Conservation (phyloP, 2,113 vertebrate genomes). For the Ptilonorhynchus violaceus region DNA sequence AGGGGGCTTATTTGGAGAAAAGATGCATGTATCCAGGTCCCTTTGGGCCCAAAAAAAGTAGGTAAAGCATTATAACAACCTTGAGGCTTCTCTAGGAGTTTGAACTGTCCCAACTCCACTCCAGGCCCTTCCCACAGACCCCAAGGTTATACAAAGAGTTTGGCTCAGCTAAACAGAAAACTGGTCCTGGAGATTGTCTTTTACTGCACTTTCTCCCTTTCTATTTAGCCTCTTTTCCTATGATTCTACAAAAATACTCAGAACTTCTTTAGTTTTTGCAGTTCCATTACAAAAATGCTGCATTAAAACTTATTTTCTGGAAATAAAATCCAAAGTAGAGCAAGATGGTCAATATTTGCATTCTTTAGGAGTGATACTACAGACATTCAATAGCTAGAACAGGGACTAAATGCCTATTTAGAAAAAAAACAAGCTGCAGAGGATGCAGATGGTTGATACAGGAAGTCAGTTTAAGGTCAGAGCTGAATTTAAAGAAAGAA, state of each 20-base stretch:
- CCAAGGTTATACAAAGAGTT: background rate
- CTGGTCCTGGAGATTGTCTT: background rate
- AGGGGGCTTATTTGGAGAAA: background rate
- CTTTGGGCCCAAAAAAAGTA: background rate
- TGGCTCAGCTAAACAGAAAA: background rate
- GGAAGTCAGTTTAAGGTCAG: background rate
- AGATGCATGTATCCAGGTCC: background rate
- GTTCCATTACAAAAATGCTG: background rate
- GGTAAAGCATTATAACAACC: background rate
- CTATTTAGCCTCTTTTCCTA: background rate
- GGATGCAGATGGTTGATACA: background rate
- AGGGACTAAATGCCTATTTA: background rate
- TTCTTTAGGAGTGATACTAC: background rate
- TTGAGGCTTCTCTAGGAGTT: background rate
- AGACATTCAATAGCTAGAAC: background rate
- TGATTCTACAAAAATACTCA: background rate
- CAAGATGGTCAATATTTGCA: background rate
- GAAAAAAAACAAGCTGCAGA: background rate
- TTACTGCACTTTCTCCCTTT: background rate
- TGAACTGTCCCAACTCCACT: fast-evolving
- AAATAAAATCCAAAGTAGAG: background rate
- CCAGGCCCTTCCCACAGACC: background rate
- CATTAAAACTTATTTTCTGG: background rate
- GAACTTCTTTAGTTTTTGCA: background rate
- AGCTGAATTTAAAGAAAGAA: background rate